Base-by-base conservation (phyloP, 2,888 invertebrate species). In the Drosophila buzzatii region DNA sequence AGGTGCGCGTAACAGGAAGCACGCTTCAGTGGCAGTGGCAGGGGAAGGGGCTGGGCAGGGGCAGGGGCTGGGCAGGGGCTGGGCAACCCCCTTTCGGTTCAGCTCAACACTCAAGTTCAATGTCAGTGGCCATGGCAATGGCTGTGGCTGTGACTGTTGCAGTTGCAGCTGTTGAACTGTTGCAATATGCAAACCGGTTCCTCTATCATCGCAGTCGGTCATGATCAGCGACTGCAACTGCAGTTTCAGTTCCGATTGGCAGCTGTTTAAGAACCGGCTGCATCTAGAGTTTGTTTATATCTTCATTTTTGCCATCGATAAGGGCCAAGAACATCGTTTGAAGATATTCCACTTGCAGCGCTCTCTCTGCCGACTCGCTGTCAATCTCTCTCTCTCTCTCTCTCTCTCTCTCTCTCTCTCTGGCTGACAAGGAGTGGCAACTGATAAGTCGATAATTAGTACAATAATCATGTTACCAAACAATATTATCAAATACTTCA, bases 81-180 rank as follows among this genome's bases (percentile, higher is more conserved):
- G n/a, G 42, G 45, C 70, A 60, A 75, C 68, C 73, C 73, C 58
- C 53, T 23, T 20, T 20, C 6, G n/a, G 12, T 23, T 16, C 14
- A 6, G 16, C 57, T 58, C 6, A 59, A 55, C 65, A 35, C 55
- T 88, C 85, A 85, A 85, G 89, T 85, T 85, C 85, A 85, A 85
- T 85, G 85, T 85, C 85, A 88, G 83, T 82, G 56, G 67, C 61
- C 62, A 31, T 49, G 51, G 63, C 61, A 55, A 14, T 35, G 51
- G 12, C n/a, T 31, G 14, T 44, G 20, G 8, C 42, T 9, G 10
- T 23, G 23, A 74, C 79, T 68, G 52, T 70, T 67, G 77, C 66
- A 62, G 71, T 65, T 31, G 65, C 66, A 66, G 78, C 65, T 76
- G 70, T 44, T 61, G 64, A 70, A 75, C 70, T 79, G 84, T 79